Evolutionary conservation across 2,888 invertebrate genomes (phyloP), one percentile per base, ranked within the genome.

Genomic region (Apodemia mormo): DNA sequence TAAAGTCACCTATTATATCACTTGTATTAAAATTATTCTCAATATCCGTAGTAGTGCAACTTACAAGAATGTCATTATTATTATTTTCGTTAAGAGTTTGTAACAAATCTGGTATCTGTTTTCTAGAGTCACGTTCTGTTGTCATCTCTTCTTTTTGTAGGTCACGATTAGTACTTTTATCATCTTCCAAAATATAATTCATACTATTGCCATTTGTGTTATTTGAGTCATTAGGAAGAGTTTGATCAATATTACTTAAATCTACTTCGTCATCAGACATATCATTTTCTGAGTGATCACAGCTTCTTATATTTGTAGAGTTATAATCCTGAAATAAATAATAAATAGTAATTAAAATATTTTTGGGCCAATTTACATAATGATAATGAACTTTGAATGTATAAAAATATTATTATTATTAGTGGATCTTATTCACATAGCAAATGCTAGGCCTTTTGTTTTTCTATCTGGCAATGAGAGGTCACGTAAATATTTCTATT

Each of bases 1-100:
- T 94, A 76, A 95, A 95, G 82, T 95, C 94, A 40, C 94, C 94
- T 72, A 94, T 93, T 65, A 94, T 94, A 78, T 94, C 90, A 77
- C 88, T 90, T 6, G 90, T 83, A 61, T 90, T 80, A 77, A 92
- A 92, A 77, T 93, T 92, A 76, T 92, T 92, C 80, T 93, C 93
- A 76, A 92, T 89, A 75, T 92, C 93, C 49, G 89, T 85, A 75
- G 88, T 86, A 67, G 85, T 82, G 73, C 86, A 91, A 76, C 82
- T 54, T 66, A 65, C 69, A 40, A 73, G 68, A 40, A 69, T 65
- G 22, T 69, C 81, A 74, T 88, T 91, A 73, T 90, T 90, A 76
- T 89, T 90, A 78, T 86, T 89, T 75, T 85, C 83, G n/a, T 89
- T 81, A 70, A 92, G 78, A 8, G 87, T 90, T 82, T 92, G 91